Conservation (phyloP, 2,797 vertebrate species). For the Salmo trutta region DNA sequence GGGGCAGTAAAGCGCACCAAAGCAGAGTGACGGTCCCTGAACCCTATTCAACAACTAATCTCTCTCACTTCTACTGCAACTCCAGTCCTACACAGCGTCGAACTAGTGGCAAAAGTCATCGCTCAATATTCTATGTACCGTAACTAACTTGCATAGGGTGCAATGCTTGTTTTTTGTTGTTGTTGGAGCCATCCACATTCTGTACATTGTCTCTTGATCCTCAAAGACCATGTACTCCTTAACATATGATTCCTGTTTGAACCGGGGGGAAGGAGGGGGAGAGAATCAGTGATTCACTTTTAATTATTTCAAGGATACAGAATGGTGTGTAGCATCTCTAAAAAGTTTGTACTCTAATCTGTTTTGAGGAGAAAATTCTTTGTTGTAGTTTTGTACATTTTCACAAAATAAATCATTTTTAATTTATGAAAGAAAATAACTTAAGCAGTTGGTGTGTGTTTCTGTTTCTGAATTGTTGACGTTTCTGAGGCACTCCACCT, state of each 20-base stretch:
- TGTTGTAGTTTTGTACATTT: constrained; percentile 11
- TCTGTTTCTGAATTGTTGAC: not conserved
- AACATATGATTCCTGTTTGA: not conserved
- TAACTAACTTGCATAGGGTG: constrained; percentile 1
- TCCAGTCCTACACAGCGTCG: not conserved
- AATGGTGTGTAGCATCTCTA: not conserved
- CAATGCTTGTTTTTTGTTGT: not conserved
- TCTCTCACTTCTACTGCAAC: not conserved
- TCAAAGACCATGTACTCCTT: not conserved
- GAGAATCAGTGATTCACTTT: not conserved
- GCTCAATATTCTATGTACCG: not conserved
- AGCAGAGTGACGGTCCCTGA: constrained; percentile 5
- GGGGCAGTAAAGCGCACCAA: constrained; percentile 20
- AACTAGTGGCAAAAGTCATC: not conserved
- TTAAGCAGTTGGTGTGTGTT: not conserved
- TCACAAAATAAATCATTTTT: constrained; percentile 9
- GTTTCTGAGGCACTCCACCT: not conserved
- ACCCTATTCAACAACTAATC: not conserved
- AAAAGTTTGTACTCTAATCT: not conserved
- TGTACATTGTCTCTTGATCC: not conserved
- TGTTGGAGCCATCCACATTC: not conserved
- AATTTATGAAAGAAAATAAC: constrained; percentile 6
- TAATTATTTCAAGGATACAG: not conserved
- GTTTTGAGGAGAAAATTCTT: not conserved
- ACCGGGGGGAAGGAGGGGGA: too few species aligned